phyloP scores from a whole-genome alignment of 2,797 vertebrate species.

The Microcaecilia unicolor region DNA sequence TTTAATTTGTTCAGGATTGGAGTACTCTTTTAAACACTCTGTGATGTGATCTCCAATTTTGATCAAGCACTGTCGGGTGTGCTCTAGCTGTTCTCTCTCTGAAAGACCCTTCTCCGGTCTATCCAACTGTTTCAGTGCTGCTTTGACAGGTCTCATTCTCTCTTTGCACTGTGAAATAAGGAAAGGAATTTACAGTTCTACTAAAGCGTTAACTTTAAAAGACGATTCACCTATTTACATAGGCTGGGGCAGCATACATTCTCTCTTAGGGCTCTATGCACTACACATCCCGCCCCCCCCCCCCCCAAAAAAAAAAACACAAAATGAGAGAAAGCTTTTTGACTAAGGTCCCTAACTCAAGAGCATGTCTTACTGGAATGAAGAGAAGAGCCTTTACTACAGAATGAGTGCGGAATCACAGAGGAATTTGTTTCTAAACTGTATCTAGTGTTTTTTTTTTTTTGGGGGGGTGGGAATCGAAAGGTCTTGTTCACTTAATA shows the following conservation, averaged over 20 bases:
- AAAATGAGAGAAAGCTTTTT: no score
- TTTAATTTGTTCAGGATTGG: slow-evolving; percentile 91
- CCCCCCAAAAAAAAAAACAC: no score
- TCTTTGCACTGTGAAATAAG: slow-evolving; percentile 82
- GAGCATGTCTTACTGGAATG: no score
- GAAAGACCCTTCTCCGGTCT: slow-evolving; percentile 94
- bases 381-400: no score
- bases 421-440: no score
- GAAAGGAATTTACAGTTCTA: slow-evolving; percentile 1
- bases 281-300: no score
- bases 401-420: no score
- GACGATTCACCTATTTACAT: background rate
- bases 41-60: slow-evolving; percentile 98
- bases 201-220: background rate
- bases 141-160: slow-evolving; percentile 95
- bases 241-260: background rate
- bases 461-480: no score
- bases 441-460: no score
- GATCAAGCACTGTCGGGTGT: slow-evolving; percentile 92
- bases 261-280: no score
- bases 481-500: no score
- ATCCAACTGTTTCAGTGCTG: slow-evolving; percentile 93
- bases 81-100: slow-evolving; percentile 92
- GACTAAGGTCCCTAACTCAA: no score
- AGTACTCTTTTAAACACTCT: slow-evolving; percentile 90